Evolutionary conservation across 2,888 invertebrate species (phyloP), one percentile per base, ranked within the genome.

Genomic region (Cephalotes varians): DNA sequence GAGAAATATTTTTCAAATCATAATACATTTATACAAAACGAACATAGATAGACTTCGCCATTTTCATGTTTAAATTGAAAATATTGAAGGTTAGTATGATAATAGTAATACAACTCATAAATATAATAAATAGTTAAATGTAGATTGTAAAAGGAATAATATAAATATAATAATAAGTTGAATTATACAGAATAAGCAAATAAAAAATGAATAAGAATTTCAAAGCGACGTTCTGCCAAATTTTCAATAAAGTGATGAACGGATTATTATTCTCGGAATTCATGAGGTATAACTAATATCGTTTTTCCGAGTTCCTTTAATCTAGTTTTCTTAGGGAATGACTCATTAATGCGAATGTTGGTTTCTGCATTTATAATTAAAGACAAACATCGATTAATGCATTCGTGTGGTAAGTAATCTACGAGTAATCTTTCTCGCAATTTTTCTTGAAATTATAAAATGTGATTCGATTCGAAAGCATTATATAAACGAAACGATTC

Each of bases 361-460:
- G 47, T 15, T 49, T 64, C 10, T 37, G 74, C 37, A 51, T 64
- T 74, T 37, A 2, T 64, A 73, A 73, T 73, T 47, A 37, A 65
- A 76, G 51, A 76, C 37, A 76, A 76, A 76, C 65, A 18, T 12
- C 25, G 9, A 21, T 47, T 44, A 62, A 18, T 21, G 56, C 28
- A 73, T 47, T 74, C 18, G 49, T 37, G 12, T 64, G 18, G 7
- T 62, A 58, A 44, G 60, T 34, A 64, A 76, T 51, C 37, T 7
- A 62, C n/a, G 34, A 37, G 25, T 74, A n/a, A n/a, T n/a, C n/a
- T 25, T 47, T 49, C 44, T 7, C 37, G 21, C 21, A 37, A 21
- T 65, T 10, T 60, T 21, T 56, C 25, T 34, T 10, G 7, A 64
- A 49, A 34, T 40, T n/a, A 40, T 37, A 76, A 65, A 65, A 76